phyloP scores from a whole-genome alignment of 2,888 invertebrate genomes.

The Dermolepida albohirtum region DNA sequence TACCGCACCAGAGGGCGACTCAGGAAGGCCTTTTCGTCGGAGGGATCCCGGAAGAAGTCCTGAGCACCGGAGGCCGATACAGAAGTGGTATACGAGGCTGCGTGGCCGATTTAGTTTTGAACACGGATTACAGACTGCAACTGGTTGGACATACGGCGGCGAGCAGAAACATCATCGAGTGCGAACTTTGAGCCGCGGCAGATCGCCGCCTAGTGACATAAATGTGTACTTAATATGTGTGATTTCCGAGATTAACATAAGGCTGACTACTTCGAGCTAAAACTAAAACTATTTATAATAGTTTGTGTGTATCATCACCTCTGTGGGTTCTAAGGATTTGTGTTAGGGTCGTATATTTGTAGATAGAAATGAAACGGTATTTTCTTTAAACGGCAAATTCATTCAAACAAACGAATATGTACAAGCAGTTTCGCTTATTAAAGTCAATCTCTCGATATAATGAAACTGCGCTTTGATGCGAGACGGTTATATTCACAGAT shows the following conservation, averaged over 20 bases:
- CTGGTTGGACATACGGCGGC: constrained; percentile 67
- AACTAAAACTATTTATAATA: constrained; percentile 48
- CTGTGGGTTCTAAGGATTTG: constrained; percentile 57
- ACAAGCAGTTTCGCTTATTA: background rate
- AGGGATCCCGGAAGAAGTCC: constrained; percentile 61
- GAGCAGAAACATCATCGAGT: constrained; percentile 65
- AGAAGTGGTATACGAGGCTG: constrained; percentile 72
- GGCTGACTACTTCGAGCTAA: constrained; percentile 60
- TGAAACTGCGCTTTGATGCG: constrained; percentile 3
- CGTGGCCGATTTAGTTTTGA: constrained; percentile 72
- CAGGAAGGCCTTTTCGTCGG: constrained; percentile 92
- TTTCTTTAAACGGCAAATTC: too few species aligned
- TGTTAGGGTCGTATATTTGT: constrained; percentile 58
- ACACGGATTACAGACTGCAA: constrained; percentile 70
- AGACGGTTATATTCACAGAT: constrained; percentile 36
- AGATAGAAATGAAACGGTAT: constrained; percentile 54
- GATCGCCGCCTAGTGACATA: constrained; percentile 37
- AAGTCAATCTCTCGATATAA: constrained; percentile 3
- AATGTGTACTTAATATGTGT: constrained; percentile 57
- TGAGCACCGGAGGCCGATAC: constrained; percentile 65
- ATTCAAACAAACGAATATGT: too few species aligned
- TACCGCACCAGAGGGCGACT: constrained; percentile 85
- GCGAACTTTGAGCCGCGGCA: constrained; percentile 51
- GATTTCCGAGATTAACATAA: constrained; percentile 55
- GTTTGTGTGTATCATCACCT: constrained; percentile 56